Evolutionary conservation across 2,888 invertebrate genomes (phyloP).

Genomic region (Drosophila sordidapex): DNA sequence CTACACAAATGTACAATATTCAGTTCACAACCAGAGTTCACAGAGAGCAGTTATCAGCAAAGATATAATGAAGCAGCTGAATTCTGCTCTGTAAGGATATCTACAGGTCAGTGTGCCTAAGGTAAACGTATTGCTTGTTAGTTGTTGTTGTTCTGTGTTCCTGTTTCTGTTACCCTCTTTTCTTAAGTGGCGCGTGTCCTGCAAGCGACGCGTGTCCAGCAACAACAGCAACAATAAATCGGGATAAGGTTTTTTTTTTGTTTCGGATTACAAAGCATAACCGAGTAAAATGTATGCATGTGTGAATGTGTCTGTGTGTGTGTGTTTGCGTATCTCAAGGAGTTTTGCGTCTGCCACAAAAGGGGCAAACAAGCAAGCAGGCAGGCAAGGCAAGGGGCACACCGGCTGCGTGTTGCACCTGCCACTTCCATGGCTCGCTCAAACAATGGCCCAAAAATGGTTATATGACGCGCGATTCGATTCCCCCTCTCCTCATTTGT

Average conservation of each 20-base stretch:
- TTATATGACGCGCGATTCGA: slow-evolving; percentile 7
- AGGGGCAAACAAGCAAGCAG: slow-evolving; percentile 15
- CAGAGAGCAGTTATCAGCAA: background rate
- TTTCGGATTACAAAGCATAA: slow-evolving; percentile 46
- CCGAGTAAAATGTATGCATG: background rate
- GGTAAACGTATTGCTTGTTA: background rate
- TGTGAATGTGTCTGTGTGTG: background rate
- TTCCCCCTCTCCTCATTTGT: slow-evolving; percentile 2
- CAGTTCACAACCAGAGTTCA: background rate
- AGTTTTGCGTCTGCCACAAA: slow-evolving; percentile 32
- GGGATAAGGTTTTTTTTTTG: slow-evolving; percentile 48
- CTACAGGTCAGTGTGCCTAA: background rate
- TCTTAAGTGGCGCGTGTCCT: slow-evolving; percentile 18
- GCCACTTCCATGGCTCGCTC: slow-evolving; percentile 48
- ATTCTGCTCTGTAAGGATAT: background rate
- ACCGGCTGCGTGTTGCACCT: slow-evolving; percentile 65
- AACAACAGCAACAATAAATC: slow-evolving; percentile 49
- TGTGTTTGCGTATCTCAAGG: slow-evolving; percentile 40
- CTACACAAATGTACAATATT: background rate
- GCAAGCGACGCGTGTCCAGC: slow-evolving; percentile 66
- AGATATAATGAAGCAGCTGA: background rate
- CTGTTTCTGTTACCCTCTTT: background rate
- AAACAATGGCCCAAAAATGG: slow-evolving; percentile 38
- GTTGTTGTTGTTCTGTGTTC: background rate
- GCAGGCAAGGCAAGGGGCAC: slow-evolving; percentile 2